Evolutionary conservation across 2,113 vertebrate genomes (phyloP).

Genomic region (Ailuropoda melanoleuca): DNA sequence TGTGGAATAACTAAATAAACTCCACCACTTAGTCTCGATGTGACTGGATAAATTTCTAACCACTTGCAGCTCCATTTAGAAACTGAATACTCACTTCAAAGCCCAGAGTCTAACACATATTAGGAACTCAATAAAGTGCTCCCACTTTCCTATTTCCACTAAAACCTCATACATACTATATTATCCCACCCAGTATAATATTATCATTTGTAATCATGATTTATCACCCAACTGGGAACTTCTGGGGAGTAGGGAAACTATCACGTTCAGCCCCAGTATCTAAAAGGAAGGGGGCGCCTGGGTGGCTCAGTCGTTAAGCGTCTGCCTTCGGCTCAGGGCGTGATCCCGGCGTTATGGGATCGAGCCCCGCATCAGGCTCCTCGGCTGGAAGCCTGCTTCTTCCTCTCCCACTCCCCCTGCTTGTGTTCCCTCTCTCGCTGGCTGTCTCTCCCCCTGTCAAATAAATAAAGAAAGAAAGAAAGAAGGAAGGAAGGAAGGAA

Average conservation of each 20-base stretch:
- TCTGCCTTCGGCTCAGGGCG: too few relatives aligned
- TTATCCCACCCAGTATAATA: not conserved
- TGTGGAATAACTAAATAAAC: not conserved
- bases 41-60: not conserved
- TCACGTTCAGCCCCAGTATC: not conserved
- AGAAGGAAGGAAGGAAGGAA: too few relatives aligned
- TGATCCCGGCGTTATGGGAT: too few relatives aligned
- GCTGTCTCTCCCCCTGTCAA: too few relatives aligned
- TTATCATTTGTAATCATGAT: not conserved
- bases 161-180: not conserved
- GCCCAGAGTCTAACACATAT: not conserved
- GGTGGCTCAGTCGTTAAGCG: too few relatives aligned
- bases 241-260: not conserved
- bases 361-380: too few relatives aligned
- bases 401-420: too few relatives aligned
- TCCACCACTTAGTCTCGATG: not conserved
- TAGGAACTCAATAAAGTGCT: not conserved
- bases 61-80: not conserved
- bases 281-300: too few relatives aligned
- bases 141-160: not conserved
- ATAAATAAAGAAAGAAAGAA: too few relatives aligned
- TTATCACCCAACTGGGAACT: not conserved
- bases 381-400: too few relatives aligned
- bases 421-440: too few relatives aligned
- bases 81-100: conserved; percentile 3